These are phyloP conservation scores for Bugulina stolonifera DNA, from an alignment of 2,888 invertebrate species.

Conservation along the genomic window DNA sequence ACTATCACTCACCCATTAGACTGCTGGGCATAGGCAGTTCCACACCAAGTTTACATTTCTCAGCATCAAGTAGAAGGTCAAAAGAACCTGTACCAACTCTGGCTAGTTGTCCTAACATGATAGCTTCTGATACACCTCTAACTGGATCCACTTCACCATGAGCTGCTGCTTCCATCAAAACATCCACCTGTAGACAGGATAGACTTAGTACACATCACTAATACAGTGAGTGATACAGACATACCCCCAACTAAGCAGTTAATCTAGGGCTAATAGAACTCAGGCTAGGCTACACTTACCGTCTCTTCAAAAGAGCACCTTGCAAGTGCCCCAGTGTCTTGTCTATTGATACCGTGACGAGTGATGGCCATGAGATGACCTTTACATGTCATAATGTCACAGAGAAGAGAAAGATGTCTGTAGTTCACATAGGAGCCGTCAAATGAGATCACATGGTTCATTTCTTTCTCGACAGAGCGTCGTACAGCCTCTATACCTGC, in stretches of 20 bases:
- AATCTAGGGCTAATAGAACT: too few relatives aligned
- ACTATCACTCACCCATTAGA: constrained; percentile 23
- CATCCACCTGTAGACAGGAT: constrained; percentile 62
- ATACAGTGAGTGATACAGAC: too few relatives aligned
- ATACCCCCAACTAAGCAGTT: too few relatives aligned
- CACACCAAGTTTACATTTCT: constrained; percentile 97
- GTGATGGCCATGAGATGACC: constrained; percentile 99
- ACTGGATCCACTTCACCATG: constrained; percentile 98
- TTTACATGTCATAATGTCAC: constrained; percentile 99
- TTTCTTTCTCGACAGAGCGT: constrained; percentile 98
- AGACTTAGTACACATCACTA: too few relatives aligned
- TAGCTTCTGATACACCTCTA: constrained; percentile 97
- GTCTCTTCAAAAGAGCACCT: constrained; percentile 99
- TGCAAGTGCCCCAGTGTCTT: constrained; percentile 97
- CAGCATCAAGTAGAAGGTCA: constrained; percentile 90
- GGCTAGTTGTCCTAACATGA: constrained; percentile 96
- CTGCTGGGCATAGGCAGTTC: constrained; percentile 67
- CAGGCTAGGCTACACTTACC: too few relatives aligned
- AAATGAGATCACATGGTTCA: constrained; percentile 98
- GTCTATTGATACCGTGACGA: constrained; percentile 95
- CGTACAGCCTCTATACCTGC: constrained; percentile 97
- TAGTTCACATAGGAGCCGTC: constrained; percentile 99
- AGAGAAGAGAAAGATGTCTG: constrained; percentile 94
- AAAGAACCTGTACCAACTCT: constrained; percentile 97
- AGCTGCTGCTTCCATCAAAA: constrained; percentile 93